These are phyloP conservation scores for Microvelia longipes DNA, from an alignment of 1,140 invertebrate genomes.

Conservation along the genomic window DNA sequence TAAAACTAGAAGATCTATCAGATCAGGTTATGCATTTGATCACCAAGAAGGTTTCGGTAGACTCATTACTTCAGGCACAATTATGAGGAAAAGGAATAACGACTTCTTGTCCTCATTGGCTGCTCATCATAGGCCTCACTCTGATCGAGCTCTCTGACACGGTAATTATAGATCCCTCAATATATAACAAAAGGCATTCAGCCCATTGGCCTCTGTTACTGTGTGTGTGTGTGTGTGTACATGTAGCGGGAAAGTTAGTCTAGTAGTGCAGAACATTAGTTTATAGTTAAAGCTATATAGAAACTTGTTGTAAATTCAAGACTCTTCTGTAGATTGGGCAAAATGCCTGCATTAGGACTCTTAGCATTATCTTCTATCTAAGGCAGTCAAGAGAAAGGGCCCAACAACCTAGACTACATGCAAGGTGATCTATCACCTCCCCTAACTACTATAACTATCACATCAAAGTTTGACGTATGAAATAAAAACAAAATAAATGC, in stretches of 20 bases:
- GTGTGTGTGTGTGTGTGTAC: not conserved
- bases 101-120: slow-evolving; percentile 8
- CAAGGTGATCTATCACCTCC: no score
- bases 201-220: not conserved
- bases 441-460: no score
- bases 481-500: no score
- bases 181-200: no score
- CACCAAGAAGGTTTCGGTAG: slow-evolving; percentile 82
- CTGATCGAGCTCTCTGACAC: slow-evolving; percentile 10
- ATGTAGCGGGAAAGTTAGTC: not conserved
- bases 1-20: slow-evolving; percentile 69
- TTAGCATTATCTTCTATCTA: no score
- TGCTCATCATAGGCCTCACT: slow-evolving; percentile 7
- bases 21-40: slow-evolving; percentile 96
- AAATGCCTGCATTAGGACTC: not conserved
- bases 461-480: no score
- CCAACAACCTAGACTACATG: no score
- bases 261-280: not conserved
- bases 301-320: not conserved
- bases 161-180: not conserved
- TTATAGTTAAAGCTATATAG: not conserved
- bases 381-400: no score
- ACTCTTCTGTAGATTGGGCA: not conserved
- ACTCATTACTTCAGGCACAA: slow-evolving; percentile 93
- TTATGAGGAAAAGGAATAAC: slow-evolving; percentile 73